Evolutionary conservation across 2,113 vertebrate genomes (phyloP).

Genomic region (Corythornis vintsioides): DNA sequence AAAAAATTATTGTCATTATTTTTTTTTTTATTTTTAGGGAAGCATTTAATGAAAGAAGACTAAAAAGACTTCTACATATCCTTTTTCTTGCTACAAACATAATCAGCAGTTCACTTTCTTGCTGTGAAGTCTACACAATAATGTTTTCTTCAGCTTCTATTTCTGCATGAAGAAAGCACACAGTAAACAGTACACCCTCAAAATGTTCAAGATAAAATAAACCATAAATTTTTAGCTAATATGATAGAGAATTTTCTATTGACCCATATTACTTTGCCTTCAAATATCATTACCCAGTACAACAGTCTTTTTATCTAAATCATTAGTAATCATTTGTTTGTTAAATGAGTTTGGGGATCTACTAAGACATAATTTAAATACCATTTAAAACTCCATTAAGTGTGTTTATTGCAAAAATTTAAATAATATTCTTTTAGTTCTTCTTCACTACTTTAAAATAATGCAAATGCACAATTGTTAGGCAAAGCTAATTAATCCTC

Average conservation of each 20-base stretch:
- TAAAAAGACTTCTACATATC: not conserved
- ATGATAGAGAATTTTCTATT: constrained; percentile 66
- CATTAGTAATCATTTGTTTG: constrained; percentile 69
- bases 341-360: constrained; percentile 72
- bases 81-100: not conserved
- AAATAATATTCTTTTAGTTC: constrained; percentile 21
- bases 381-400: constrained; percentile 76
- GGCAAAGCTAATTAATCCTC: constrained; percentile 7
- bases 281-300: constrained; percentile 73
- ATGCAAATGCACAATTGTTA: not conserved
- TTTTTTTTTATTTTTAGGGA: not conserved
- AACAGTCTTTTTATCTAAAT: constrained; percentile 64
- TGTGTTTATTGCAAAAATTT: constrained; percentile 63
- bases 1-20: not conserved
- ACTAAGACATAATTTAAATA: constrained; percentile 70
- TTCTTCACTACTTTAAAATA: constrained; percentile 10
- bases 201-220: constrained; percentile 43
- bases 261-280: constrained; percentile 65
- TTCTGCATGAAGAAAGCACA: not conserved
- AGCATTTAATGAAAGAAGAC: not conserved
- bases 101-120: not conserved
- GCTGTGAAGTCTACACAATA: not conserved
- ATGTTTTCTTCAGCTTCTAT: not conserved
- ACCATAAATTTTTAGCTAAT: constrained; percentile 68
- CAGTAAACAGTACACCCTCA: not conserved